Evolutionary conservation across 2,888 invertebrate genomes (phyloP).

Genomic region (Eustalomyia histrio): DNA sequence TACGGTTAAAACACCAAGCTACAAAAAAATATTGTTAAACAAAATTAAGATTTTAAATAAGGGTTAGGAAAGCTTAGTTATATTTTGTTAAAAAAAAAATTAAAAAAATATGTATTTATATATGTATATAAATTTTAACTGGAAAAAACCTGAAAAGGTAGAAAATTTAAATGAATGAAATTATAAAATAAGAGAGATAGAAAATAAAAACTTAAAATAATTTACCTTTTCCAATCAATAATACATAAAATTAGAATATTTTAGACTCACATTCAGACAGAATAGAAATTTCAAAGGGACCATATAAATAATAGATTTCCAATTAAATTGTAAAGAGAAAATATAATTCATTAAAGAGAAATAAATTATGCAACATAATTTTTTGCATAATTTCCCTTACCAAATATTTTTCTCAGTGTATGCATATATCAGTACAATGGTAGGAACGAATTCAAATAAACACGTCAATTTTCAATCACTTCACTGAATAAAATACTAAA

Average conservation of each 20-base stretch:
- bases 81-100: slow-evolving; percentile 33
- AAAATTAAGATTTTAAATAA: slow-evolving; percentile 34
- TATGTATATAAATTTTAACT: slow-evolving; percentile 46
- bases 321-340: neutral
- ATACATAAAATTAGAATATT: neutral
- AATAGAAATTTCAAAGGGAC: neutral
- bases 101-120: too few relatives aligned
- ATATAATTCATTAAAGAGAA: neutral
- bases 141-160: slow-evolving; percentile 61
- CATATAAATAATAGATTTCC: neutral
- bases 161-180: slow-evolving; percentile 60
- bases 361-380: neutral
- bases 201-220: slow-evolving; percentile 43
- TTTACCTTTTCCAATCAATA: slow-evolving; percentile 46
- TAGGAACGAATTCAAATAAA: neutral
- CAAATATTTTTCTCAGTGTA: neutral
- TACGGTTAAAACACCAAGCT: slow-evolving; percentile 46
- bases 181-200: slow-evolving; percentile 46
- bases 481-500: too few relatives aligned
- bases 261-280: neutral
- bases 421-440: neutral
- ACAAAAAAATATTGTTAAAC: slow-evolving; percentile 41
- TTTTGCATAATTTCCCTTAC: neutral
- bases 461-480: too few relatives aligned
- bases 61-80: slow-evolving; percentile 45